A percentile compares a stretch with the other conserved stretches of the same genome.
These are phyloP conservation scores for Taphrorychus bicolor DNA, from an alignment of 2,888 invertebrate genomes.

Conservation along the genomic window DNA sequence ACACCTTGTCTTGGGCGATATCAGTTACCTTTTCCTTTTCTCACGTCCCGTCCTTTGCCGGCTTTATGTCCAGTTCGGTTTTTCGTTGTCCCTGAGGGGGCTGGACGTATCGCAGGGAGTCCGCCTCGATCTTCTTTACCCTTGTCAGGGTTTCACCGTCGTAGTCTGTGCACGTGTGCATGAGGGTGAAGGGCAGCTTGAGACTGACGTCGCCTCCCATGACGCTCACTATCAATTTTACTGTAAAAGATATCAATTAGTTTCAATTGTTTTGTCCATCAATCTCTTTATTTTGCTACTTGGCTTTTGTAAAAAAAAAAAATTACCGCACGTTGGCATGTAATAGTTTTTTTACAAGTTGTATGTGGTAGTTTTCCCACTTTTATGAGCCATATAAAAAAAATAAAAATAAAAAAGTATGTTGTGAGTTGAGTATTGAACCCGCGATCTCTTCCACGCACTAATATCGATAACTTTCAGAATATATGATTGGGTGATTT, in stretches of 20 bases:
- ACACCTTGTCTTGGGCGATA: background rate
- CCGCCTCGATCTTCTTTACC: constrained; percentile 46
- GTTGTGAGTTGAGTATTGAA: too few relatives aligned
- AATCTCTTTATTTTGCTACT: too few relatives aligned
- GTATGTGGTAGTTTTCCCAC: too few relatives aligned
- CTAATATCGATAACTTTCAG: too few relatives aligned
- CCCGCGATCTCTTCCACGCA: too few relatives aligned
- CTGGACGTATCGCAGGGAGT: constrained; percentile 25
- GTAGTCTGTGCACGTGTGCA: constrained; percentile 74
- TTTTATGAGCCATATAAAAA: too few relatives aligned
- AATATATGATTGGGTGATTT: too few relatives aligned
- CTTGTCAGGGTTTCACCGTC: constrained; percentile 66
- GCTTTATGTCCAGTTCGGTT: constrained; percentile 44
- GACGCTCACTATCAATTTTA: constrained; percentile 79
- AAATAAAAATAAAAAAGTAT: too few relatives aligned
- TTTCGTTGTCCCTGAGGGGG: constrained; percentile 9
- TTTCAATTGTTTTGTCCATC: too few relatives aligned
- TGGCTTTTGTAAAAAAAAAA: too few relatives aligned
- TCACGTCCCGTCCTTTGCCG: constrained; percentile 59
- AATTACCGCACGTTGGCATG: too few relatives aligned
- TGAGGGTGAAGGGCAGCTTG: constrained; percentile 81
- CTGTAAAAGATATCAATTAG: constrained; percentile 54
- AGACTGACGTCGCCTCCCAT: constrained; percentile 83
- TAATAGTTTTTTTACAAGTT: too few relatives aligned
- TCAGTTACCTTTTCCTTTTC: constrained; percentile 53